Evolutionary conservation across 2,888 invertebrate genomes (phyloP).

Genomic region (Acanthoscelides obtectus): DNA sequence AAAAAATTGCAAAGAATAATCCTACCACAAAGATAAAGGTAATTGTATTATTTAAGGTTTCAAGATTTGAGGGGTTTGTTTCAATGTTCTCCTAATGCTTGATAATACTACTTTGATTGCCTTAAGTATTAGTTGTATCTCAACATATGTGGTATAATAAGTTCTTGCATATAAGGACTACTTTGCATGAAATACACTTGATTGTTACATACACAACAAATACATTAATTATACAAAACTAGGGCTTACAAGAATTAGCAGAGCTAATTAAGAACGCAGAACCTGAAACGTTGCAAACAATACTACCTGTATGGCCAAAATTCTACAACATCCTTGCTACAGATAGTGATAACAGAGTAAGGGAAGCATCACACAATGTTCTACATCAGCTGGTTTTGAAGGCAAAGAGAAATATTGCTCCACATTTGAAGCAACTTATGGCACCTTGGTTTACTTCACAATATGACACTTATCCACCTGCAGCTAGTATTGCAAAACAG

Average conservation of each 20-base stretch:
- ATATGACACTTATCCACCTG: conserved; percentile 82
- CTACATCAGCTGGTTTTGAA: conserved; percentile 63
- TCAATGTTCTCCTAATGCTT: too few relatives aligned
- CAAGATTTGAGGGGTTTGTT: too few relatives aligned
- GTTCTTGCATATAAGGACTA: too few relatives aligned
- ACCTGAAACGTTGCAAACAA: conserved; percentile 61
- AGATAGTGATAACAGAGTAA: conserved; percentile 78
- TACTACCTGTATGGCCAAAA: conserved; percentile 80
- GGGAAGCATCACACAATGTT: conserved; percentile 75
- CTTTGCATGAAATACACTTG: too few relatives aligned
- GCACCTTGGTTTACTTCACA: conserved; percentile 84
- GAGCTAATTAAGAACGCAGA: conserved; percentile 63
- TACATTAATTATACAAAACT: conserved; percentile 6
- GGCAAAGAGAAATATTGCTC: conserved; percentile 73
- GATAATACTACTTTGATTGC: too few relatives aligned
- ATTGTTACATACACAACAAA: too few relatives aligned
- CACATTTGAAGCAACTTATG: conserved; percentile 69
- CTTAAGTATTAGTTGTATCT: too few relatives aligned
- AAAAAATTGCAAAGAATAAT: conserved; percentile 88
- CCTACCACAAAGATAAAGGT: conserved; percentile 86
- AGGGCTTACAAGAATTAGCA: conserved; percentile 80
- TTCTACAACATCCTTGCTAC: conserved; percentile 69
- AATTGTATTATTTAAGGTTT: conserved; percentile 1
- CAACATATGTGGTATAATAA: too few relatives aligned
- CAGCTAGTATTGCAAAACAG: conserved; percentile 64